Conservation (phyloP, 2,113 vertebrate genomes). For the Balaeniceps rex region DNA sequence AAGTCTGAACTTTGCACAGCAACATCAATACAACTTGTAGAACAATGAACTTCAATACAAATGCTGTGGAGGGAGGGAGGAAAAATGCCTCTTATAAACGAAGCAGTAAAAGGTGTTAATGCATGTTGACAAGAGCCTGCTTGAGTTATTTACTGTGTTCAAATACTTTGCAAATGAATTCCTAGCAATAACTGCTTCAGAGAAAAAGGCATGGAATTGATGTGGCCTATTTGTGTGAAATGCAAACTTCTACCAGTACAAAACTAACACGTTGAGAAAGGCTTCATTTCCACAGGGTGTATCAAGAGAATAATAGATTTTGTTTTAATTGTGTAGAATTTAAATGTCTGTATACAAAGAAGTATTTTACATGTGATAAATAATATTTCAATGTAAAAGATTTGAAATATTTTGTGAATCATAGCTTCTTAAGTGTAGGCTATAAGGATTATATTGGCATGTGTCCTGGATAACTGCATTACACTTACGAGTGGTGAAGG, state of each 20-base stretch:
- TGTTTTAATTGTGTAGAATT: neutral
- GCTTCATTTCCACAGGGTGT: neutral
- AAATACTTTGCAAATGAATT: neutral
- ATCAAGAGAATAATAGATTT: neutral
- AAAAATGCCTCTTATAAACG: neutral
- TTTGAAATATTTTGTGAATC: neutral
- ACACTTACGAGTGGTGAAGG: neutral
- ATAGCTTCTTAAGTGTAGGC: neutral
- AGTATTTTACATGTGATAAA: neutral
- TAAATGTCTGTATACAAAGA: neutral
- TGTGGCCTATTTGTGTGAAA: neutral
- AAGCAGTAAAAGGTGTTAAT: conserved; percentile 34
- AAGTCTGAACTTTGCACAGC: conserved; percentile 23
- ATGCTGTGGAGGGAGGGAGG: neutral
- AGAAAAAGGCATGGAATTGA: neutral
- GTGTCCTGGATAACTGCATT: neutral
- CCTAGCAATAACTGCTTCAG: neutral
- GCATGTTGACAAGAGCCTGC: neutral
- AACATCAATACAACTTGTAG: conserved; percentile 34
- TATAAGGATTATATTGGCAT: neutral
- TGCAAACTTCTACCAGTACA: neutral
- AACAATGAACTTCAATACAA: conserved; percentile 27
- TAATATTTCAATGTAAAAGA: neutral
- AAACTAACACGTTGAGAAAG: neutral
- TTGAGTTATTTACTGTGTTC: neutral